These are phyloP conservation scores for Pentamera pediparva DNA, from an alignment of 53 echinoderm and acorn worm species.

Conservation along the genomic window DNA sequence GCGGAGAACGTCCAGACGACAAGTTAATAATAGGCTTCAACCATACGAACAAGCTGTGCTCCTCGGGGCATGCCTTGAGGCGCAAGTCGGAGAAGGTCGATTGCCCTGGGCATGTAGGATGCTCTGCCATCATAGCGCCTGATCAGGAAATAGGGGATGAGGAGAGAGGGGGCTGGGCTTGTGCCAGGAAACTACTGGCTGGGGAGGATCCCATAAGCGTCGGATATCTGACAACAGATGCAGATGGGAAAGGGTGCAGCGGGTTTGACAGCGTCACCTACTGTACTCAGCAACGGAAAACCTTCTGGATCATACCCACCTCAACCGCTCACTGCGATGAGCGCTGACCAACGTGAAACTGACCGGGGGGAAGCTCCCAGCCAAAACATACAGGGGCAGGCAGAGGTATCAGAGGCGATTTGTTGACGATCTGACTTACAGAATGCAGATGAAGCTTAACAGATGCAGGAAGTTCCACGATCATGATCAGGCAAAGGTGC, in stretches of 20 bases:
- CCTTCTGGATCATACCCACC: too few species aligned
- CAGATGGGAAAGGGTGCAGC: not conserved
- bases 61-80: not conserved
- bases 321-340: constrained; percentile 3
- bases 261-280: too few species aligned
- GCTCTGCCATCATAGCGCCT: not conserved
- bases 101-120: constrained; percentile 8
- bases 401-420: not conserved
- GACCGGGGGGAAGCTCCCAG: not conserved
- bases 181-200: not conserved
- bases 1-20: constrained; percentile 21
- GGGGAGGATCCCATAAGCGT: constrained; percentile 16
- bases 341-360: not conserved
- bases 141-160: not conserved
- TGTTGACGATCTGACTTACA: not conserved
- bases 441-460: not conserved
- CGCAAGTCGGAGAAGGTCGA: not conserved
- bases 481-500: not conserved
- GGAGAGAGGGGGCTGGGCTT: constrained; percentile 8
- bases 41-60: constrained; percentile 46
- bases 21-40: constrained; percentile 22
- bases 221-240: constrained; percentile 10
- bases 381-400: not conserved
- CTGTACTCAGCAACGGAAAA: too few species aligned
- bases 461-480: not conserved